These are phyloP conservation scores for Coronaproctus castanopsis DNA, from an alignment of 2,888 invertebrate genomes.

Conservation along the genomic window DNA sequence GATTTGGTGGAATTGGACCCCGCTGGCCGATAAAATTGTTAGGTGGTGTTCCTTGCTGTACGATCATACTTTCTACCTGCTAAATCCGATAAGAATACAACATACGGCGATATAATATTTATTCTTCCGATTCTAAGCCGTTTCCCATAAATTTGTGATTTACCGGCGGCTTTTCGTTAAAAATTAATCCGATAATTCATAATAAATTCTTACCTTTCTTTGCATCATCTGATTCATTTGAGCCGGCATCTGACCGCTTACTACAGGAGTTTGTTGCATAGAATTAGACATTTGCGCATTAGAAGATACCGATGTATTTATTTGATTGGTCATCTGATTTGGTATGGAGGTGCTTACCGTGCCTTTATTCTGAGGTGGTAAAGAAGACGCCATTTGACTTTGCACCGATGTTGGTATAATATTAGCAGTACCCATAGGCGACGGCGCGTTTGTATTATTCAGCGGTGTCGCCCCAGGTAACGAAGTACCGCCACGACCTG, in stretches of 20 bases:
- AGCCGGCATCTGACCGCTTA: conserved; percentile 14
- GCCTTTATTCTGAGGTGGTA: not conserved
- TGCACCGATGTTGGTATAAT: conserved; percentile 21
- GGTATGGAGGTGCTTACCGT: not conserved
- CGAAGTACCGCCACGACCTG: not conserved
- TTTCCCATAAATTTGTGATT: too few species aligned
- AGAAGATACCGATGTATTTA: not conserved
- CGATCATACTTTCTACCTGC: not conserved
- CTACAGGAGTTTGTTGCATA: not conserved
- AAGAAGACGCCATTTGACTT: conserved; percentile 11
- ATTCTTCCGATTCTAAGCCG: too few species aligned
- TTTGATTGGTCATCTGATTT: not conserved
- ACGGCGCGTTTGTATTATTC: conserved; percentile 19
- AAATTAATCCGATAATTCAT: too few species aligned
- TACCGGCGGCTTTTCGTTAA: too few species aligned
- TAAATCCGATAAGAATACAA: too few species aligned
- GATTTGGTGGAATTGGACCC: conserved; percentile 31
- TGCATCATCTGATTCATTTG: conserved; percentile 21
- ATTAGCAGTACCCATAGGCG: conserved; percentile 22
- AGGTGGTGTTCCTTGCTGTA: not conserved
- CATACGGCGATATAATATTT: too few species aligned
- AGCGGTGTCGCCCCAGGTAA: conserved; percentile 18
- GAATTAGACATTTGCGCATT: not conserved
- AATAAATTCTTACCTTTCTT: conserved; percentile 14
- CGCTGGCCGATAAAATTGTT: not conserved